Percentiles rank a stretch among this genome's conserved stretches.
These are phyloP conservation scores for Conops quadrifasciatus DNA, from an alignment of 2,888 invertebrate genomes.

Conservation along the genomic window DNA sequence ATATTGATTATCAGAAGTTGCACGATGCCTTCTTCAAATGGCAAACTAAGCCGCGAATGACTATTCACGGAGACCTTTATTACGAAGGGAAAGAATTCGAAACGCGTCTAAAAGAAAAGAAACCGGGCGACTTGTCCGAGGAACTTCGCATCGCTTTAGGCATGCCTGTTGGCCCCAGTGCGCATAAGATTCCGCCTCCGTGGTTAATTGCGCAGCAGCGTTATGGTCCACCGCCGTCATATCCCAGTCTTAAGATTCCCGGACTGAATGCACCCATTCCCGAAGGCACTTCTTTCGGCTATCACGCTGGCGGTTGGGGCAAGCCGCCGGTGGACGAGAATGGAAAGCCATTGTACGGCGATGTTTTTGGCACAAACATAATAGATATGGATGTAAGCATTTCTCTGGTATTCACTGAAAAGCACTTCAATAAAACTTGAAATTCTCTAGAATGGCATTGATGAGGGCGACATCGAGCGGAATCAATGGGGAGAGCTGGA, in stretches of 20 bases:
- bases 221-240: slow-evolving; percentile 98
- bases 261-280: slow-evolving; percentile 98
- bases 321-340: slow-evolving; percentile 99
- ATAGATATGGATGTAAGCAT: slow-evolving; percentile 74
- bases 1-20: slow-evolving; percentile 99
- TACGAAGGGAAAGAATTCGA: slow-evolving; percentile 99
- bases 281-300: slow-evolving; percentile 96
- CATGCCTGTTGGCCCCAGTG: slow-evolving; percentile 97
- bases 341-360: slow-evolving; percentile 97
- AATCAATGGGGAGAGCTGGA: slow-evolving; percentile 97
- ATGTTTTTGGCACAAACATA: slow-evolving; percentile 91
- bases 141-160: slow-evolving; percentile 95
- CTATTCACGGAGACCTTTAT: slow-evolving; percentile 97
- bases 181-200: slow-evolving; percentile 90
- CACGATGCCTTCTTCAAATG: slow-evolving; percentile 99
- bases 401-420: not conserved
- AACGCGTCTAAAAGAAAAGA: slow-evolving; percentile 96
- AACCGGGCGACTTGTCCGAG: slow-evolving; percentile 96
- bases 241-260: slow-evolving; percentile 97
- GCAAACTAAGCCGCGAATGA: slow-evolving; percentile 99
- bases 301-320: slow-evolving; percentile 99
- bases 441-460: slow-evolving; percentile 68
- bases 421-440: not conserved
- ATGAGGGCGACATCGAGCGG: slow-evolving; percentile 90
- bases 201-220: slow-evolving; percentile 78